Conservation (phyloP, 2,113 vertebrate species). For the Budorcas taxicolor region DNA sequence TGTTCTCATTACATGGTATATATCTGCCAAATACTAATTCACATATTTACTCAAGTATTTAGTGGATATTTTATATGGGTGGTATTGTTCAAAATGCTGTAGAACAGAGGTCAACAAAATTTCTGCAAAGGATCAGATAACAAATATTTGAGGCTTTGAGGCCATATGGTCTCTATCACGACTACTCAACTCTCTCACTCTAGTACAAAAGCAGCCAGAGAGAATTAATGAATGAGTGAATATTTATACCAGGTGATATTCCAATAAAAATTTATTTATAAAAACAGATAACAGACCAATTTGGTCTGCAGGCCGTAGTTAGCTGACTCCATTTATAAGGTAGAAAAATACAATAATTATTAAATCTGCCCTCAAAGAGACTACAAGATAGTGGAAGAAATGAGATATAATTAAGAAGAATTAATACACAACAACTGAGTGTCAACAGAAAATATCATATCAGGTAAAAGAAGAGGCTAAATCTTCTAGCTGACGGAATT, state of each 20-base stretch:
- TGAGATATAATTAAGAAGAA: neutral
- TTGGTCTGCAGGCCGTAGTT: neutral
- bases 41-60: neutral
- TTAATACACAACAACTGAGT: neutral
- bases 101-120: neutral
- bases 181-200: neutral
- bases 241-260: neutral
- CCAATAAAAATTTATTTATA: neutral
- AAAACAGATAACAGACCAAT: neutral
- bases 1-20: neutral
- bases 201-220: neutral
- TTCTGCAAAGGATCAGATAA: neutral
- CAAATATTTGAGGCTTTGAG: neutral
- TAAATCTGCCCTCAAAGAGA: neutral
- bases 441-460: neutral
- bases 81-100: neutral
- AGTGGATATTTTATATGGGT: neutral
- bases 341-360: neutral
- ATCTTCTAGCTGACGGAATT: neutral
- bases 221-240: neutral
- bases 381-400: neutral
- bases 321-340: neutral
- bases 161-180: neutral
- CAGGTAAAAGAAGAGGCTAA: neutral
- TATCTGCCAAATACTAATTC: conserved; percentile 2